These are phyloP conservation scores for Bettongia penicillata DNA, from an alignment of 2,113 vertebrate species.

Conservation along the genomic window DNA sequence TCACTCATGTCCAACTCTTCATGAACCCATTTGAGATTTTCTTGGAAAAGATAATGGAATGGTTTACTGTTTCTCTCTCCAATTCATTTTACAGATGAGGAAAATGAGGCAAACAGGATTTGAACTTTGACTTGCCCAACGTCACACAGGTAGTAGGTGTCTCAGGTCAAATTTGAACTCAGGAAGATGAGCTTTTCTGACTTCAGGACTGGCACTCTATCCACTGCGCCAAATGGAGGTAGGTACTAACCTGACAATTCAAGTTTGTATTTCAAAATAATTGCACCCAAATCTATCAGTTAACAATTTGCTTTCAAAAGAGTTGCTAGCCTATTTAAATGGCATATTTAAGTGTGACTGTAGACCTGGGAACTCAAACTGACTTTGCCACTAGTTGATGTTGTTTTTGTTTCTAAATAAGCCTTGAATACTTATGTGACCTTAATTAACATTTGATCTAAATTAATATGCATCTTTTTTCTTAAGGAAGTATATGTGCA, in stretches of 20 bases:
- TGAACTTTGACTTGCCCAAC: neutral
- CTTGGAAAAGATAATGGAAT: neutral
- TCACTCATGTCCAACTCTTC: too few relatives aligned
- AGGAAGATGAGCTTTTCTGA: neutral
- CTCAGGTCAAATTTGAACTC: neutral
- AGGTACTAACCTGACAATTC: neutral
- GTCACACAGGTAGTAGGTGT: neutral
- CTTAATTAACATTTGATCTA: constrained; percentile 23
- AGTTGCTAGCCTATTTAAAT: neutral
- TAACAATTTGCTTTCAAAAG: constrained; percentile 9
- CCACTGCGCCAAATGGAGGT: neutral
- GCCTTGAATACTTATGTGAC: neutral
- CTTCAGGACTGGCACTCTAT: neutral
- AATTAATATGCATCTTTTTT: constrained; percentile 31
- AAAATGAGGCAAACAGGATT: neutral
- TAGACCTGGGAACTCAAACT: neutral
- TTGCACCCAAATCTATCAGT: neutral
- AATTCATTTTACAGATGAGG: neutral
- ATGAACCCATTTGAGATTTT: too few relatives aligned
- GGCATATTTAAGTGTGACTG: neutral
- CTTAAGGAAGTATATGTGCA: constrained; percentile 43
- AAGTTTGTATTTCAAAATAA: neutral
- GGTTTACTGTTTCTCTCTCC: neutral
- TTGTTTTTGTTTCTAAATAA: constrained; percentile 38
- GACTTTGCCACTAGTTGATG: neutral